Percentiles rank a stretch among this genome's conserved stretches.
Evolutionary conservation across 2,888 invertebrate genomes (phyloP).

Genomic region (Eubasilissa splendida): DNA sequence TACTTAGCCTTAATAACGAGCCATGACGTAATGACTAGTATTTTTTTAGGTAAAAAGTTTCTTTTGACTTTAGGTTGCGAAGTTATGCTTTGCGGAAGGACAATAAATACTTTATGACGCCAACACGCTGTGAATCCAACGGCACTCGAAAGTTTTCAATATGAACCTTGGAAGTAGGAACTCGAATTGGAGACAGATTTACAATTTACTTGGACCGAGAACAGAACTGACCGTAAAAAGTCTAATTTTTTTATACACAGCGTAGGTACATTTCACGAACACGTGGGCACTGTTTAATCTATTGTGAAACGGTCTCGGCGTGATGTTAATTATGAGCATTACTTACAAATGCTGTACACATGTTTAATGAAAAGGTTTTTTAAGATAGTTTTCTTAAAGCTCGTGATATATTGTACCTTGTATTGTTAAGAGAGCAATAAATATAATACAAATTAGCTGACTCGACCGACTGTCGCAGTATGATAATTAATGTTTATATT

Average conservation of each 20-base stretch:
- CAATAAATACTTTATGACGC: conserved; percentile 49
- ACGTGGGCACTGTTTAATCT: neutral
- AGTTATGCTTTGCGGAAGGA: conserved; percentile 34
- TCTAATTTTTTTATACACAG: neutral
- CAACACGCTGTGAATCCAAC: conserved; percentile 50
- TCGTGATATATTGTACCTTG: neutral
- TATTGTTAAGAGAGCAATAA: conserved; percentile 8
- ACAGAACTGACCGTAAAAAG: neutral
- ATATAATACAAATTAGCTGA: neutral
- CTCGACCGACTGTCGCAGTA: too few species aligned
- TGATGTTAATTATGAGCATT: conserved; percentile 5
- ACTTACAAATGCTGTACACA: conserved; percentile 11
- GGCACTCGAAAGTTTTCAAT: conserved; percentile 29
- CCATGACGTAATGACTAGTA: conserved; percentile 20
- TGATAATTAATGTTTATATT: too few species aligned
- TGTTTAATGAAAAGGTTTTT: conserved; percentile 9
- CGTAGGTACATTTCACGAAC: neutral
- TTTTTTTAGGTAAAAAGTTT: conserved; percentile 16
- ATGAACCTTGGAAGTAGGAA: neutral
- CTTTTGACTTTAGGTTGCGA: neutral
- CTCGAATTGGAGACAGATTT: neutral
- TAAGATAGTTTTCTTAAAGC: neutral
- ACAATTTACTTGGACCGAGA: neutral
- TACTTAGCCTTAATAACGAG: neutral
- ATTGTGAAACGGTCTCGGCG: conserved; percentile 1